A percentile compares a stretch with the other conserved stretches of the same genome.
Conservation (phyloP, 2,888 invertebrate genomes). For the Microchrysa polita region DNA sequence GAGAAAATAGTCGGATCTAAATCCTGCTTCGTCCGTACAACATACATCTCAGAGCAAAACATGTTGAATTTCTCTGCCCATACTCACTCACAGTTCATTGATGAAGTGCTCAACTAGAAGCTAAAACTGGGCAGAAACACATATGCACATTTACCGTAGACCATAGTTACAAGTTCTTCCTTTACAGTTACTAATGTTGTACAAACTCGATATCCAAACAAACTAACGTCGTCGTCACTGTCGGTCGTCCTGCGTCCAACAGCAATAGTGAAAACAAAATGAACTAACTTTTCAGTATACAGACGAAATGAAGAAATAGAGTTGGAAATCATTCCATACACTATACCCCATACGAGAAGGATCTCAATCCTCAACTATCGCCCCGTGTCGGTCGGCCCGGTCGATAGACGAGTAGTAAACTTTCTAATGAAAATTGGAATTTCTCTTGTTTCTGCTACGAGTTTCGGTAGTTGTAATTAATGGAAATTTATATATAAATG, state of each 20-base stretch:
- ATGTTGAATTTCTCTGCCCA: slow-evolving; percentile 27
- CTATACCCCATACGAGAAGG: too few species aligned
- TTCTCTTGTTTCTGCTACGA: slow-evolving; percentile 31
- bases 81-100: slow-evolving; percentile 25
- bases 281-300: slow-evolving; percentile 5
- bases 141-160: not conserved
- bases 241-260: not conserved
- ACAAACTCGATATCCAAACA: slow-evolving; percentile 2
- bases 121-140: too few species aligned
- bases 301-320: not conserved
- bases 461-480: slow-evolving; percentile 46
- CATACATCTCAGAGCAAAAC: slow-evolving; percentile 15
- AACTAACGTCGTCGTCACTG: too few species aligned
- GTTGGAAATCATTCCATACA: slow-evolving; percentile 25
- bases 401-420: slow-evolving; percentile 41
- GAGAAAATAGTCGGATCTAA: not conserved
- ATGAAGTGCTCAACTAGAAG: slow-evolving; percentile 23
- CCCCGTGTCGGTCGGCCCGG: not conserved
- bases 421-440: slow-evolving; percentile 48
- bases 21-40: too few species aligned
- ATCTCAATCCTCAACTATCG: too few species aligned
- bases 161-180: too few species aligned
- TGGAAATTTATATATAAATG: slow-evolving; percentile 47
- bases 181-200: too few species aligned
- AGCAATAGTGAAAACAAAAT: not conserved